These are phyloP conservation scores for Platysteira castanea DNA, from an alignment of 2,113 vertebrate species.

Conservation along the genomic window DNA sequence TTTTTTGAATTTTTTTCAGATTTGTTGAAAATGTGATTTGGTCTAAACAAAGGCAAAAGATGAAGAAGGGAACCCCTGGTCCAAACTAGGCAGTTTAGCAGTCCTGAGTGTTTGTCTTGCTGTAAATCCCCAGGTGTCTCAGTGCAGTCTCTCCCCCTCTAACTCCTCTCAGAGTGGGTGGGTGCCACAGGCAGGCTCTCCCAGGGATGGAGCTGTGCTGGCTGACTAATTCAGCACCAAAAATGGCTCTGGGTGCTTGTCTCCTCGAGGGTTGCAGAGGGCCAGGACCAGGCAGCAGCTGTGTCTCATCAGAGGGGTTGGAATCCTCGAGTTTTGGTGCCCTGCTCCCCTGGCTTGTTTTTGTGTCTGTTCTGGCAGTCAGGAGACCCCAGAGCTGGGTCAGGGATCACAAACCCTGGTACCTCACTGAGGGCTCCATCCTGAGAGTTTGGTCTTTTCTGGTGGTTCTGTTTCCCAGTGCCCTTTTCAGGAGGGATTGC, in stretches of 20 bases:
- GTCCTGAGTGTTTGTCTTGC: background rate
- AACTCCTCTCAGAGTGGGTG: background rate
- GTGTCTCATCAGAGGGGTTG: background rate
- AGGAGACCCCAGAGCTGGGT: background rate
- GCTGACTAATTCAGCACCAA: background rate
- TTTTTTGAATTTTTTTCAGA: background rate
- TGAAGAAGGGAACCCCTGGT: background rate
- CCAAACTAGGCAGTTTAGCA: background rate
- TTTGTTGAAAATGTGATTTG: background rate
- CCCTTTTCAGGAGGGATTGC: background rate
- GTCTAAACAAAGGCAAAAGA: background rate
- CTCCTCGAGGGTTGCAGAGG: background rate
- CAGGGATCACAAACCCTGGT: background rate
- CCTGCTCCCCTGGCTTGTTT: background rate
- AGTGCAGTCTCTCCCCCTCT: background rate
- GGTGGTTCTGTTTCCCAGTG: background rate
- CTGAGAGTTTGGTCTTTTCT: background rate
- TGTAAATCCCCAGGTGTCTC: background rate
- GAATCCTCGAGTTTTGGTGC: background rate
- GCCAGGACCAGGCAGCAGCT: background rate
- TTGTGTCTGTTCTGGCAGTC: background rate
- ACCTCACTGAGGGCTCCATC: background rate
- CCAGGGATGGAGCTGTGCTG: background rate
- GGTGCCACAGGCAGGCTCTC: background rate
- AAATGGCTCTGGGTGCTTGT: background rate